These are phyloP conservation scores for Aurelia aurita complex sp. Pacific DNA, from an alignment of 30 jellyfish, hydroid and myxozoan genomes.

Conservation along the genomic window DNA sequence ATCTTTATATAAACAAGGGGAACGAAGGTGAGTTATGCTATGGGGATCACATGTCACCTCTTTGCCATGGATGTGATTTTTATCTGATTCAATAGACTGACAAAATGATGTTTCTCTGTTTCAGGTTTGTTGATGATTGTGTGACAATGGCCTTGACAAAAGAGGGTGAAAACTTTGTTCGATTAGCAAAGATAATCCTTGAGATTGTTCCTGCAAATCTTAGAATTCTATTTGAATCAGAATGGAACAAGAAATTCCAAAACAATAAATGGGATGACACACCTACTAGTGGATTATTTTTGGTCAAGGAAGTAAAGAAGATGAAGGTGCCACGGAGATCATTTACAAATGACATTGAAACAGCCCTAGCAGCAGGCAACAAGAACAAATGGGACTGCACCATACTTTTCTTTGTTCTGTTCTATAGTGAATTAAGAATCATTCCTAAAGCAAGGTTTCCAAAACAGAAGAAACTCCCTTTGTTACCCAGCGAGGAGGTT, in stretches of 20 bases:
- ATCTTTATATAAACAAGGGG: too few relatives aligned
- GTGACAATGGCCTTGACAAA: background rate
- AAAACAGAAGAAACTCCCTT: background rate
- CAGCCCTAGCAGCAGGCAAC: background rate
- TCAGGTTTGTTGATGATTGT: too few relatives aligned
- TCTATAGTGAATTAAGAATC: background rate
- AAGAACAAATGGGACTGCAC: background rate
- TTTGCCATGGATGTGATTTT: too few relatives aligned
- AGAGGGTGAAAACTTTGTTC: conserved; percentile 1
- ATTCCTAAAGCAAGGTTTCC: background rate
- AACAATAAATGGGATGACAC: conserved; percentile 11
- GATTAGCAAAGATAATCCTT: conserved; percentile 5
- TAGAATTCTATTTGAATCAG: background rate
- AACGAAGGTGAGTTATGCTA: too few relatives aligned
- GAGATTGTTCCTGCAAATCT: conserved; percentile 1
- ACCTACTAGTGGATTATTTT: background rate
- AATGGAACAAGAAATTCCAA: background rate
- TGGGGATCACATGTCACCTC: too few relatives aligned
- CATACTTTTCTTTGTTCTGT: background rate
- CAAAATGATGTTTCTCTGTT: too few relatives aligned
- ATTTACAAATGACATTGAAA: background rate
- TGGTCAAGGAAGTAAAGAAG: background rate
- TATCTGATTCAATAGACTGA: too few relatives aligned
- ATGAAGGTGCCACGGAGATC: too few relatives aligned
- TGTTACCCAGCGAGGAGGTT: background rate